Base-by-base conservation (phyloP, 2,888 invertebrate genomes). In the Dorcus parallelipipedus region DNA sequence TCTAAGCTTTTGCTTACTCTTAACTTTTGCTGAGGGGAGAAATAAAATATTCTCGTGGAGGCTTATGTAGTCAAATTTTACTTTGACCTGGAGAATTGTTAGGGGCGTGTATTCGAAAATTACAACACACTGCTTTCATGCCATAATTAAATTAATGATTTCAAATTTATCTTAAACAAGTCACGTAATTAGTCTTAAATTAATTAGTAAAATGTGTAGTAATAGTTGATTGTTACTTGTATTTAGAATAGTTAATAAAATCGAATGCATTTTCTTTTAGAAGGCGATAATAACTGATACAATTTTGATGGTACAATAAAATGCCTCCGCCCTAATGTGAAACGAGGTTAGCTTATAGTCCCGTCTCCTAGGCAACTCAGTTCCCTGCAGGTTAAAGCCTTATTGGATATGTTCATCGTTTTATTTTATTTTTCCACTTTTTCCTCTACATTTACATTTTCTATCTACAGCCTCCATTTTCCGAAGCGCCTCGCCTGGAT, bases 351-450 rank as follows among this genome's bases (percentile, higher is more conserved):
- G 68, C 69, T 72, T 67, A 66, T 66, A 71, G 69, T 70, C 67
- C 64, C 69, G 76, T 76, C 71, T 64, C 76, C 75, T 71, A 64
- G 75, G 73, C 73, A 72, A 77, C 76, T 59, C 69, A 67, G 66
- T 74, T 75, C 74, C 75, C 76, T 73, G 74, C 75, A 77, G 76
- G 76, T 76, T 77, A 76, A 74, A 76, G 73, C 76, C 76, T 77
- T 77, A 77, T 77, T 77, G 77, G 76, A 76, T 77, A 77, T 77
- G 75, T 76, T 76, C 72, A 73, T 74, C 76, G 75, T 73, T 76
- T 76, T 75, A 75, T 75, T 76, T 76, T 76, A 75, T 76, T 76
- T 73, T 70, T 73, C 72, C 72, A 71, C 72, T 76, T 73, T 73
- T 73, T 70, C 65, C 65, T 64, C 65, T 60, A 66, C 67, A 68